Base-by-base conservation (phyloP, 2,113 vertebrate species). In the Blennius ocellaris region DNA sequence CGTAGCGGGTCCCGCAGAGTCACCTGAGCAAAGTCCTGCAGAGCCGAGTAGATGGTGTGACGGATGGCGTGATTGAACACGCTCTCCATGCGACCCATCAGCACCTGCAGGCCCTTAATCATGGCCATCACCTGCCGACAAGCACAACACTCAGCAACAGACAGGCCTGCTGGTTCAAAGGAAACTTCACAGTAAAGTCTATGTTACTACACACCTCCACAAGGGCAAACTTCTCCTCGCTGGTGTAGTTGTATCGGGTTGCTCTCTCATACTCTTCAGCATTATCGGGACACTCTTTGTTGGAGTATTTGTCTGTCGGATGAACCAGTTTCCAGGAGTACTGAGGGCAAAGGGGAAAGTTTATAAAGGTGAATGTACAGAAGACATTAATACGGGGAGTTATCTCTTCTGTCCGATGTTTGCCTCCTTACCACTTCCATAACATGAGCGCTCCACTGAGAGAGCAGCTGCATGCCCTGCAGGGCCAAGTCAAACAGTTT, bases 271-370 rank as follows among this genome's bases (percentile, higher is more conserved):
- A 99, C 65, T 99, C 98, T 76, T 99, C 98, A 0, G 98, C 98
- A 0, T 96, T 99, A 77, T 97, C 98, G 0, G 98, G 98, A 51
- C 97, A 99, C 74, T 99, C 97, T 76, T 99, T 99, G 92, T 99
- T 99, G 84, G 97, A 99, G 93, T 99, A 99, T 69, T 99, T 99
- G 91, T 99, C 98, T 0, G 98, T 99, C 17, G 98, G 98, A 79
- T 99, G 98, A 49, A 99, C 98, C 80, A 99, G 92, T 91, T 99
- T 99, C 98, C 98, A 99, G 1, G 98, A 99, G 79, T 99, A 99
- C 98, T 99, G 79, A 0, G 7, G 17, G 17, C 61, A 11, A 54
- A 63, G 11, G 11, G 3, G 36, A 1, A 64, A 11, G 2, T 30
- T 30, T 30, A 30, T 36, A 37, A n/a, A 14, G 30, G 6, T 6